These are phyloP conservation scores for Rhizomys pruinosus DNA, from an alignment of 2,113 vertebrate species.

Conservation along the genomic window DNA sequence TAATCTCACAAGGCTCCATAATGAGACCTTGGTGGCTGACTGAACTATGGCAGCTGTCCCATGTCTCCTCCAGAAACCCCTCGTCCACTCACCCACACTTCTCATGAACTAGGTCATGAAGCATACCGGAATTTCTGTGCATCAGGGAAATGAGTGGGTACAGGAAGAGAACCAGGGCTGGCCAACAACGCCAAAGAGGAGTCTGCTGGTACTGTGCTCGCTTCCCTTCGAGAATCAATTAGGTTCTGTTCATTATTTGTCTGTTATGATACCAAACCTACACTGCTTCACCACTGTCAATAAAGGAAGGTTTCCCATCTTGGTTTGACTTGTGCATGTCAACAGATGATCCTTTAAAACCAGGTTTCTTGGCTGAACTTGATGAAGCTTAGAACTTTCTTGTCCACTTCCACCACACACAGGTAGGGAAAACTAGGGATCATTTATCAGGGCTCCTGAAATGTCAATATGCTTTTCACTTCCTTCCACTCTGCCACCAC, in stretches of 20 bases:
- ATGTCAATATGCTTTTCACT: neutral
- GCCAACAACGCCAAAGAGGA: neutral
- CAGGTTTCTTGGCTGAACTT: neutral
- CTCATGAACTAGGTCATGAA: neutral
- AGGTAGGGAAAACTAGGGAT: neutral
- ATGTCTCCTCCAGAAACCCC: constrained; percentile 22
- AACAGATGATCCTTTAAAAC: constrained; percentile 5
- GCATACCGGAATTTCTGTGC: constrained; percentile 24
- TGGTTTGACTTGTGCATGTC: neutral
- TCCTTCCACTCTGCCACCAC: neutral
- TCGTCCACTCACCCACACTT: neutral
- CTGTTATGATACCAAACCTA: neutral
- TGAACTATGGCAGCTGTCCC: neutral
- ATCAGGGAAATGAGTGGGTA: neutral
- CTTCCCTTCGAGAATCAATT: neutral
- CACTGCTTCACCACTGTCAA: neutral
- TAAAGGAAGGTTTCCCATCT: neutral
- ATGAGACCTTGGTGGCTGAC: neutral
- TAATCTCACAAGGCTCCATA: neutral
- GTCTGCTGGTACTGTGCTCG: neutral
- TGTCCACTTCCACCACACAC: neutral
- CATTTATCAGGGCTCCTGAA: neutral
- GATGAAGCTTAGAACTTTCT: neutral
- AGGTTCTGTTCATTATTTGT: neutral
- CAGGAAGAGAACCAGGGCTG: neutral